Conservation (phyloP, 23 tunicate species). For the Aplidium turbinatum region DNA sequence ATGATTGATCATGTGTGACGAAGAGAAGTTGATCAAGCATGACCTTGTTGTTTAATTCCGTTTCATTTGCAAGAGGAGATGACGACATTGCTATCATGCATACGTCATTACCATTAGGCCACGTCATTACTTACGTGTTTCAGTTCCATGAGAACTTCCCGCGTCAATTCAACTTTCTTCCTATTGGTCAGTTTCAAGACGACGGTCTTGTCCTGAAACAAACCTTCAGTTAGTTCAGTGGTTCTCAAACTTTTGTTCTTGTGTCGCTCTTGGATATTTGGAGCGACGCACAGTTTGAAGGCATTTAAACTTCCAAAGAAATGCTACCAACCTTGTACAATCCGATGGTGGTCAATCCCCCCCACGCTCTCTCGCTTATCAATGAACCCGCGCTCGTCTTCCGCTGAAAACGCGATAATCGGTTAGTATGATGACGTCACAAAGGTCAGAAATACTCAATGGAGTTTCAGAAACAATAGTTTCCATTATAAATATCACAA, state of each 20-base stretch:
- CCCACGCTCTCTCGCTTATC: conserved; percentile 80
- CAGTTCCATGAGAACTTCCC: conserved; percentile 73
- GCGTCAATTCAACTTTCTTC: conserved; percentile 70
- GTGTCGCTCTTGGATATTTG: not conserved
- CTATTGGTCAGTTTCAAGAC: conserved; percentile 63
- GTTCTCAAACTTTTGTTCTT: not conserved
- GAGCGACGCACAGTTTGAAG: not conserved
- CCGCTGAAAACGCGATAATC: conserved; percentile 25
- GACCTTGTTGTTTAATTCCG: too few species aligned
- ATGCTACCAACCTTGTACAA: conserved; percentile 73
- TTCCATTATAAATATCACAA: too few species aligned
- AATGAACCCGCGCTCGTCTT: conserved; percentile 84
- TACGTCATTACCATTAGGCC: too few species aligned
- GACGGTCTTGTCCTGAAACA: conserved; percentile 67
- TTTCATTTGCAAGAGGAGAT: not conserved
- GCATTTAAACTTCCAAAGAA: too few species aligned
- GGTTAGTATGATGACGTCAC: not conserved
- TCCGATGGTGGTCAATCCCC: conserved; percentile 65
- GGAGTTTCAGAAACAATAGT: too few species aligned
- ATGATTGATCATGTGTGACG: too few species aligned
- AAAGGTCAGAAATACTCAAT: not conserved
- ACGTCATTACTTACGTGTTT: conserved; percentile 77
- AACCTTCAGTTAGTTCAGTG: too few species aligned
- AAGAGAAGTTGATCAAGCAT: too few species aligned
- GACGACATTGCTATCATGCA: not conserved